These are phyloP conservation scores for Lepidurus arcticus DNA, from an alignment of 1,140 invertebrate genomes.

Conservation along the genomic window DNA sequence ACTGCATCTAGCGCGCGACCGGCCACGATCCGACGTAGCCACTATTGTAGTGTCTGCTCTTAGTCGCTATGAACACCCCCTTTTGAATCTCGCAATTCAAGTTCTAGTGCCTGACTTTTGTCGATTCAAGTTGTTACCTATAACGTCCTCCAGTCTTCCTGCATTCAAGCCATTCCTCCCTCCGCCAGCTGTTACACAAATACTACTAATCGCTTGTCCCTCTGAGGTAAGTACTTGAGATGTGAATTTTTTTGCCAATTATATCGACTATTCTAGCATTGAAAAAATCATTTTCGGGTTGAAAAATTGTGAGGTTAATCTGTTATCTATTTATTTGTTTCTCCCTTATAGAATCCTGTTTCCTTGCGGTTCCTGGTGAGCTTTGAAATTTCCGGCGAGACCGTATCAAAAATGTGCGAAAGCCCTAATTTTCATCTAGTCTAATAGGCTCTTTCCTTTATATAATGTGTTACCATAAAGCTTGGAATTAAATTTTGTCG, in stretches of 20 bases:
- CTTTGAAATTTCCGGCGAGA: not conserved
- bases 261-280: too few species aligned
- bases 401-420: not conserved
- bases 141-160: not conserved
- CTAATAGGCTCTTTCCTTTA: not conserved
- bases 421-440: slow-evolving; percentile 11
- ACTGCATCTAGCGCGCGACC: not conserved
- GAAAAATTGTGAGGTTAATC: too few species aligned
- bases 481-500: not conserved
- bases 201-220: not conserved
- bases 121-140: not conserved
- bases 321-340: not conserved
- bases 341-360: not conserved
- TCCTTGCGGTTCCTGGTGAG: not conserved
- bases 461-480: not conserved
- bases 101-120: not conserved
- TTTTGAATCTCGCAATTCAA: slow-evolving; percentile 4
- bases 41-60: not conserved
- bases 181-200: not conserved
- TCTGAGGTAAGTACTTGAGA: not conserved
- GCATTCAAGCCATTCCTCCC: slow-evolving; percentile 13
- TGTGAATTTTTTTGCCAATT: not conserved
- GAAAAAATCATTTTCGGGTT: too few species aligned
- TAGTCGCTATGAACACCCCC: not conserved
- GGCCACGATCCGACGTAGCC: not conserved